A percentile compares a stretch with the other conserved stretches of the same genome.
Conservation (phyloP, 2,797 vertebrate genomes). For the Sternotherus odoratus region DNA sequence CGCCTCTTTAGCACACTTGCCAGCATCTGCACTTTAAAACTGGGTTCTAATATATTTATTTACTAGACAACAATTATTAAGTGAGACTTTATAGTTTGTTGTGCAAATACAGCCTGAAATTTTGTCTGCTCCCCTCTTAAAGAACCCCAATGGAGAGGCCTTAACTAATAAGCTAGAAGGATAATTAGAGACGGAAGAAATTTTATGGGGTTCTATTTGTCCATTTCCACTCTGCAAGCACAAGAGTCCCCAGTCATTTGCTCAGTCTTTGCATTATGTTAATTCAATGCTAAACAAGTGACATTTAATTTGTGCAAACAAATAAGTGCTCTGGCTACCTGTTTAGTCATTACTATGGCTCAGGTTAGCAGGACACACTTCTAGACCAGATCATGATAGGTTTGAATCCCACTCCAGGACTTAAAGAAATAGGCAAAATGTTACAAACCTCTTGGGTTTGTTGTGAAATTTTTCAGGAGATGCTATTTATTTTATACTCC, state of each 20-base stretch:
- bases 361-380: background rate
- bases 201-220: background rate
- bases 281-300: background rate
- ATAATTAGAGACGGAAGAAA: background rate
- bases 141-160: background rate
- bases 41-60: background rate
- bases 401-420: background rate
- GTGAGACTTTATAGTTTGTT: background rate
- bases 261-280: background rate
- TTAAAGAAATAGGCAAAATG: background rate
- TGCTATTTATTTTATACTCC: background rate
- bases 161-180: background rate
- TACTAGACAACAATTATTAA: background rate
- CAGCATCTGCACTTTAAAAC: background rate
- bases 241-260: background rate
- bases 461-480: background rate
- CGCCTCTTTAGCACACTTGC: background rate
- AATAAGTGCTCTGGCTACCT: background rate
- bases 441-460: background rate
- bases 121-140: background rate
- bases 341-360: background rate
- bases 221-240: background rate
- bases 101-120: background rate
- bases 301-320: background rate
- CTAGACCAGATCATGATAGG: background rate